Percentiles rank a stretch among this genome's conserved stretches.
These are phyloP conservation scores for Pitangus sulphuratus DNA, from an alignment of 2,797 vertebrate genomes.

Conservation along the genomic window DNA sequence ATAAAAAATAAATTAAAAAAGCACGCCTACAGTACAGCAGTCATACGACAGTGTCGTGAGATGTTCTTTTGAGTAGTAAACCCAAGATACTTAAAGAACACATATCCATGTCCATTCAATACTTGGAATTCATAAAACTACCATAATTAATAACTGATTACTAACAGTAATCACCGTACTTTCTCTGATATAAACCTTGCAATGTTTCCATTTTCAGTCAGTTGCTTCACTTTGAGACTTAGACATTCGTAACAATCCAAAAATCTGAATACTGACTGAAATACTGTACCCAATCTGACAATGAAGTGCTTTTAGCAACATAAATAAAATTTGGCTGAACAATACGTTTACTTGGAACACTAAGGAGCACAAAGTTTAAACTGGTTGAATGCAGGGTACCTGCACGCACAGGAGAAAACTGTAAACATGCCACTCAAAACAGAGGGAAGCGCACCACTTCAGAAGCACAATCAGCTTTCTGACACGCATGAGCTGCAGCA, in stretches of 20 bases:
- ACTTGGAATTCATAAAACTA: not conserved
- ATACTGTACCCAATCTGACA: not conserved
- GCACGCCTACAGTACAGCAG: not conserved
- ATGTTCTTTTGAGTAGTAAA: not conserved
- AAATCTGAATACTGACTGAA: not conserved
- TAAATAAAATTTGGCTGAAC: not conserved
- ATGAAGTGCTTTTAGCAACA: not conserved
- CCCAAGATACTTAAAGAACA: not conserved
- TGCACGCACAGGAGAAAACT: not conserved
- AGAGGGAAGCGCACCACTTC: not conserved
- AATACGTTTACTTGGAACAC: not conserved
- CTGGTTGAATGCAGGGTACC: not conserved
- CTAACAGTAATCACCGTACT: not conserved
- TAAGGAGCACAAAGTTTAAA: not conserved
- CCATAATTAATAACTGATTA: not conserved
- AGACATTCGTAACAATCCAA: not conserved
- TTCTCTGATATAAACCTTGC: not conserved
- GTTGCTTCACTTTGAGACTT: not conserved
- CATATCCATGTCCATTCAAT: not conserved
- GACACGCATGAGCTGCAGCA: not conserved
- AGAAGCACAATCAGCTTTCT: not conserved
- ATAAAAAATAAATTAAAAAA: not conserved
- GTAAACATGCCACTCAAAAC: fast-evolving
- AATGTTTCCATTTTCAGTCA: not conserved
- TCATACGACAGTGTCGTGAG: not conserved